Evolutionary conservation across 2,888 invertebrate genomes (phyloP), one percentile per base, ranked within the genome.

Genomic region (Campopleginae sp.): DNA sequence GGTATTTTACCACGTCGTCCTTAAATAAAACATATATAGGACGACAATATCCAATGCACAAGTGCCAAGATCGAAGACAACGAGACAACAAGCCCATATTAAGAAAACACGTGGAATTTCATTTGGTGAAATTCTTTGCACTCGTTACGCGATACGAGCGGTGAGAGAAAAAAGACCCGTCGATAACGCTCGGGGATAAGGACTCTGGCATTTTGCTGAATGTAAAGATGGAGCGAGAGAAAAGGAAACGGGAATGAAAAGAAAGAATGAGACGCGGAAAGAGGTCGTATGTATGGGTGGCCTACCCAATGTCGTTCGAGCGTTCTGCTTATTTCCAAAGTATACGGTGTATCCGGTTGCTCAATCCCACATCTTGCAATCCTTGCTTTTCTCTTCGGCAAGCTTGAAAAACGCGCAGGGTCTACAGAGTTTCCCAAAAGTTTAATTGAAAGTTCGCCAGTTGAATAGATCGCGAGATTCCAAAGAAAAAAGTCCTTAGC

Each of bases 41-140:
- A 54, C 12, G 19, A 54, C 23, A 44, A 78, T 70, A 78, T 70
- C 78, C 33, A 68, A 63, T 61, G 44, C 70, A 61, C 44, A 78
- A 66, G 42, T 58, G 68, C 23, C 75, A 46, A 65, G 23, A 42
- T 38, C 38, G 19, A 65, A 38, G 31, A 58, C 58, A 19, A 70
- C 46, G 74, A 23, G 48, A 54, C 27, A 65, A 33, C 48, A 70
- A 27, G 19, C 61, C 19, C n/a, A 5, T 79, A 58, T 80, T 65
- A 72, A 72, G 81, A 74, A 76, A 82, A 79, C 72, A 82, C 75
- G 75, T 78, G 89, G 91, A 92, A 92, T 92, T 91, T 91, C 89
- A 92, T 91, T 92, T 91, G 89, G 88, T 86, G 86, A 88, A 90
- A 92, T 91, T 91, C 91, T 90, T 87, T 86, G 87, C 88, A 88